Evolutionary conservation across 2,797 vertebrate genomes (phyloP).

Genomic region (Cyprinella venusta): DNA sequence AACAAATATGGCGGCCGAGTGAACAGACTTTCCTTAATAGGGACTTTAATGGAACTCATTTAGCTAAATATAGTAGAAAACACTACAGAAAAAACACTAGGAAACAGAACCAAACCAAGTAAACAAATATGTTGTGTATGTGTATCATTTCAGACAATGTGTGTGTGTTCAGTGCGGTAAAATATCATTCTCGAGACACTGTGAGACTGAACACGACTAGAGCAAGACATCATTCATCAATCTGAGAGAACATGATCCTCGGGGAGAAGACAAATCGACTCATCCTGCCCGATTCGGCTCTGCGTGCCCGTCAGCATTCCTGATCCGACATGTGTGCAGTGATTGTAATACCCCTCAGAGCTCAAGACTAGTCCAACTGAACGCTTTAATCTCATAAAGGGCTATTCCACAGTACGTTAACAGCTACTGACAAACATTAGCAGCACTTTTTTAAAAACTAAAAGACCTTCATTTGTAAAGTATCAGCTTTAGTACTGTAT

Average conservation of each 20-base stretch:
- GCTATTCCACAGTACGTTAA: not conserved
- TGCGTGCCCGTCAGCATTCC: not conserved
- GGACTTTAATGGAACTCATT: no score
- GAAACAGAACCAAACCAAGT: no score
- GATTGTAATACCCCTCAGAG: conserved; percentile 28
- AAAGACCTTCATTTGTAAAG: not conserved
- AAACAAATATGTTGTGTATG: no score
- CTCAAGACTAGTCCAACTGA: conserved; percentile 36
- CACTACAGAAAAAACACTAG: no score
- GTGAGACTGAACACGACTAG: conserved; percentile 12
- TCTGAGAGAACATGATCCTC: conserved; percentile 35
- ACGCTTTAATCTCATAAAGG: conserved; percentile 37
- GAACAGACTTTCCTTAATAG: no score
- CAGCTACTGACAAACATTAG: not conserved
- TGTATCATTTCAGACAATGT: not conserved
- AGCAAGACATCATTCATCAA: conserved; percentile 45
- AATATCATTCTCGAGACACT: conserved; percentile 48
- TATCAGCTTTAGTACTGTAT: not conserved
- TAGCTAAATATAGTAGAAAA: not conserved
- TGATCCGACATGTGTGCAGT: conserved; percentile 22
- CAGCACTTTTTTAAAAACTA: not conserved
- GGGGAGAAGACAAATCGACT: conserved; percentile 28
- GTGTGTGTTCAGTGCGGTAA: conserved; percentile 55
- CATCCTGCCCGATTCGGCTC: not conserved
- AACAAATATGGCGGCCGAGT: no score